A percentile compares a stretch with the other conserved stretches of the same genome.
Evolutionary conservation across 2,113 vertebrate species (phyloP).

Genomic region (Gavialis gangeticus): DNA sequence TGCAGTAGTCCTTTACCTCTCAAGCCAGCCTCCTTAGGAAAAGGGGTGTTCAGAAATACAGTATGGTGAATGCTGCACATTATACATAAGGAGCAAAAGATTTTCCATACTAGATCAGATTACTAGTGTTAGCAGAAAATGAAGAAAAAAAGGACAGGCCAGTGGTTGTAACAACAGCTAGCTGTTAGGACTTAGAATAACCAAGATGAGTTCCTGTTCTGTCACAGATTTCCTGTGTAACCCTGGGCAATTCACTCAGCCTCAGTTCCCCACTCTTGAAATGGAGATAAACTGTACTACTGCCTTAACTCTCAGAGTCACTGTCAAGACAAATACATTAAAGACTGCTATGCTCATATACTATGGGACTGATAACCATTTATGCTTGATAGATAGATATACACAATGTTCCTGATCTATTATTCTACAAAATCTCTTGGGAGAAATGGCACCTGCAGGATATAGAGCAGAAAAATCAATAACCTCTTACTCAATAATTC

Average conservation of each 20-base stretch:
- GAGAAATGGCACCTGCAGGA: neutral
- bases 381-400: neutral
- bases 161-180: neutral
- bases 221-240: neutral
- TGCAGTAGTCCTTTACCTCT: neutral
- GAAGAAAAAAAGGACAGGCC: neutral
- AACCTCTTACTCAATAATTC: neutral
- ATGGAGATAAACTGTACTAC: neutral
- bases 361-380: neutral
- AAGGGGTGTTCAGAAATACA: conserved; percentile 12
- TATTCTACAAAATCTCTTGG: accelerated
- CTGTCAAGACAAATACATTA: neutral
- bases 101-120: neutral
- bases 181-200: neutral
- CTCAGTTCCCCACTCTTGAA: neutral
- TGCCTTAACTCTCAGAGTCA: no score
- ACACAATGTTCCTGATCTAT: neutral
- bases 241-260: neutral
- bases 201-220: neutral
- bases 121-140: neutral
- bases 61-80: neutral
- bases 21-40: neutral
- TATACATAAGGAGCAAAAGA: neutral
- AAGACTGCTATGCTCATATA: neutral
- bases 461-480: neutral